Base-by-base conservation (phyloP, 2,797 vertebrate genomes). In the Poeciliopsis presidionis region DNA sequence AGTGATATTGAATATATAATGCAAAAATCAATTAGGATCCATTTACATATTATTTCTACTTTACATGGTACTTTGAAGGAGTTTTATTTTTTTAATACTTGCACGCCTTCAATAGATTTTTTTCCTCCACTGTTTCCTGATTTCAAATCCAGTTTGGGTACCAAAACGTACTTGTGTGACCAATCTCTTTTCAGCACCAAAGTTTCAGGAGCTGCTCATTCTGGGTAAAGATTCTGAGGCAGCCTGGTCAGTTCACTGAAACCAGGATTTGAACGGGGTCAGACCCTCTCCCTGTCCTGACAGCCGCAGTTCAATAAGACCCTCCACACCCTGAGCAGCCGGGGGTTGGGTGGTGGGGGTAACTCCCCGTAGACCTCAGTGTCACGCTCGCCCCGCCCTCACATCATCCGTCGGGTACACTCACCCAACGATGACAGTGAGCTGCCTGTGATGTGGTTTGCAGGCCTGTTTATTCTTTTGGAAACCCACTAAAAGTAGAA, bases 401-500 rank as follows among this genome's bases (percentile, higher is more conserved):
- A 93, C 93, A 91, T 95, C 93, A 93, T 95, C 90, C 80, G 80
- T 93, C 88, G 90, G 90, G 92, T 93, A 90, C 93, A 94, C 90
- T 95, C 88, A 87, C 91, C 93, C 93, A 80, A 80, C 81, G 92
- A 93, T 95, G 94, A 95, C 94, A 94, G 94, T 94, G 87, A 91
- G 90, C 89, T 84, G 82, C 72, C 90, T 94, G 87, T 94, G 93
- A 95, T 94, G 94, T 95, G 94, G 94, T 93, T 93, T 61, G 53
- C 72, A 41, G 84, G 91, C 91, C 90, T 95, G 94, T 95, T 95
- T 95, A 95, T 93, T 92, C 93, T 94, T 70, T 93, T 93, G 88
- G 84, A 94, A 94, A 94, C 87, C 94, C 91, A 93, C 94, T 93
- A 94, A 94, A 94, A 94, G 93, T 91, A 92, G 91, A 92, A 90